Base-by-base conservation (phyloP, 2,113 vertebrate species). In the Motacilla tschutschensis region DNA sequence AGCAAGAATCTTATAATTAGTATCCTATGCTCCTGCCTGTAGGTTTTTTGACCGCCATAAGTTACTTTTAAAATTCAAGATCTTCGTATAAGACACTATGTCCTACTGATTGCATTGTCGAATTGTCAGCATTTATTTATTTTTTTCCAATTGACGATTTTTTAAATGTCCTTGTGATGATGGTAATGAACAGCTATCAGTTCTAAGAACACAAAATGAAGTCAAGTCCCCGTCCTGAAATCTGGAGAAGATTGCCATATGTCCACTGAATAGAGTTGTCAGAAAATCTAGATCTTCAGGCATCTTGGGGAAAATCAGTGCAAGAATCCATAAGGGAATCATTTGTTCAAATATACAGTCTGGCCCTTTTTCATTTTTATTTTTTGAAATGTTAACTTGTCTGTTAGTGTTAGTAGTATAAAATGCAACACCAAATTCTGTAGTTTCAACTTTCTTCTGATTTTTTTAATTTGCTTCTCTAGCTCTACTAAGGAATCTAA, bases 191-290 rank as follows among this genome's bases (percentile, higher is more conserved):
- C 98, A 98, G 97, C 98, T 98, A 88, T 97, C 96, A 96, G 96
- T 97, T 97, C 96, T 98, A 96, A 98, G 97, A 98, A 98, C 98
- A 98, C 97, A 95, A 98, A 98, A 97, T 98, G 98, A 99, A 98
- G 98, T 98, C 98, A 98, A 98, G 97, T 97, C 97, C 98, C 97
- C 98, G 97, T 98, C 96, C 98, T 97, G 98, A 99, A 98, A 98
- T 99, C 97, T 98, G 98, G 98, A 98, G 98, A 98, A 98, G 97
- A 98, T 97, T 97, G 93, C 96, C 97, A 99, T 98, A 98, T 98
- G 87, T 97, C 98, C 97, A 98, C 98, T 98, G 98, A 98, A 98
- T 98, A 98, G 98, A 97, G 98, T 99, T 99, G 97, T 98, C 98
- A 98, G 98, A 98, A 98, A 98, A 98, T 97, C 96, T 98, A 98